phyloP scores from a whole-genome alignment of 2,797 vertebrate genomes.

The Hypotaenidia okinawae region DNA sequence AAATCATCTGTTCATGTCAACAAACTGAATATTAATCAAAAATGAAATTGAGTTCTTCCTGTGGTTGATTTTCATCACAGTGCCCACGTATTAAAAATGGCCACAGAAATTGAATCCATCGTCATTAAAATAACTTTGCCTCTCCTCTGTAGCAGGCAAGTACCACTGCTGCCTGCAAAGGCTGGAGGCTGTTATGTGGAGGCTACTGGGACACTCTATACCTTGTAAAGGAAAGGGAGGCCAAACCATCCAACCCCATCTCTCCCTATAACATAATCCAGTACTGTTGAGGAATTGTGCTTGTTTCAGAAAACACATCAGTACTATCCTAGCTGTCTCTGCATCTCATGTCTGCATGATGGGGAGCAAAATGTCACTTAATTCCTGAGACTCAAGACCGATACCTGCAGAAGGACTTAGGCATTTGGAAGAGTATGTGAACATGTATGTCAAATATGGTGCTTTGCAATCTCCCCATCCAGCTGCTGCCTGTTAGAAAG shows the following conservation, averaged over 20 bases:
- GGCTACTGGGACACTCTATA: background rate
- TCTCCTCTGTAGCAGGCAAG: slow-evolving; percentile 34
- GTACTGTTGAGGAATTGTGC: background rate
- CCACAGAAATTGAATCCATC: slow-evolving; percentile 62
- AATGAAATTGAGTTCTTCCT: slow-evolving; percentile 73
- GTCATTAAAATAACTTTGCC: slow-evolving; percentile 69
- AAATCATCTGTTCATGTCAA: slow-evolving; percentile 70
- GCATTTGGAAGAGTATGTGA: background rate
- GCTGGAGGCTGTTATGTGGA: background rate
- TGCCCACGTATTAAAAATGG: slow-evolving; percentile 70
- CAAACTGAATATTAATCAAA: slow-evolving; percentile 76
- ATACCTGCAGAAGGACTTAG: background rate
- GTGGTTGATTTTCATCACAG: slow-evolving; percentile 67
- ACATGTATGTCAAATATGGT: background rate
- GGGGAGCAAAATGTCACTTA: background rate
- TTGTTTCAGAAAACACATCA: background rate
- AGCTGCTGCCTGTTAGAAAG: background rate
- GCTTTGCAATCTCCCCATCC: background rate
- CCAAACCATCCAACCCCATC: background rate
- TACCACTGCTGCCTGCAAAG: slow-evolving; percentile 1
- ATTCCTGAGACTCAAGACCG: background rate
- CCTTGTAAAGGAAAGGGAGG: background rate
- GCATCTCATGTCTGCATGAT: accelerated
- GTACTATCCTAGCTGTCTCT: background rate
- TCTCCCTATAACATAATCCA: background rate